Percentiles rank a stretch among this genome's conserved stretches.
Evolutionary conservation across 2,888 invertebrate genomes (phyloP).

Genomic region (Drosophila fulvimacula): DNA sequence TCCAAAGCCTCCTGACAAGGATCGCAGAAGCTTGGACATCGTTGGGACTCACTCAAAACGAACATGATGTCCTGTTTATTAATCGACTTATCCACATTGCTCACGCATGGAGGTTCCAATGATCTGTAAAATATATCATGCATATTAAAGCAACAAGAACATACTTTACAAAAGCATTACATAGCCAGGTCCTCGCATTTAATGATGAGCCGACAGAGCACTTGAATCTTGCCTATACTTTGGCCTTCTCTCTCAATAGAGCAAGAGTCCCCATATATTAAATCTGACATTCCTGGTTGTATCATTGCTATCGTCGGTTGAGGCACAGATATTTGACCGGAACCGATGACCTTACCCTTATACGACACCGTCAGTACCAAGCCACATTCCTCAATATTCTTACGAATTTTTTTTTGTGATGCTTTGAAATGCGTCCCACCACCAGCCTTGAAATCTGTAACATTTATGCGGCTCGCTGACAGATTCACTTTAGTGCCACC

Average conservation of each 20-base stretch:
- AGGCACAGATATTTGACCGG: slow-evolving; percentile 63
- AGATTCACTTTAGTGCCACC: slow-evolving; percentile 51
- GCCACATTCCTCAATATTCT: slow-evolving; percentile 62
- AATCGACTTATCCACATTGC: slow-evolving; percentile 31
- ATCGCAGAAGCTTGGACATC: slow-evolving; percentile 51
- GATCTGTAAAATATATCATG: not conserved
- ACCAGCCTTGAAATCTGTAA: slow-evolving; percentile 73
- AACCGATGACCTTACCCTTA: slow-evolving; percentile 53
- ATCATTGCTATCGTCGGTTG: slow-evolving; percentile 56
- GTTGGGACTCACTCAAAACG: slow-evolving; percentile 66
- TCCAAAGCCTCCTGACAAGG: slow-evolving; percentile 46
- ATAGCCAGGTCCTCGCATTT: slow-evolving; percentile 65
- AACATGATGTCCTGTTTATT: slow-evolving; percentile 73
- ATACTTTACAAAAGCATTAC: not conserved
- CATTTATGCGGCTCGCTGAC: slow-evolving; percentile 75
- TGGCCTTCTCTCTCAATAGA: slow-evolving; percentile 46
- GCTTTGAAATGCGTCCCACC: slow-evolving; percentile 58
- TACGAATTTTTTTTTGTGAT: slow-evolving; percentile 53
- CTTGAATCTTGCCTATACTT: slow-evolving; percentile 59
- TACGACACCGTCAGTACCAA: slow-evolving; percentile 65
- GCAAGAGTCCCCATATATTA: slow-evolving; percentile 60
- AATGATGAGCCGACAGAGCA: slow-evolving; percentile 67
- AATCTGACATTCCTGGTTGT: slow-evolving; percentile 49
- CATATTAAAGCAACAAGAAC: not conserved
- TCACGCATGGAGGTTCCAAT: not conserved